These are phyloP conservation scores for Drosophila tsacasi DNA, from an alignment of 1,140 invertebrate species.

Conservation along the genomic window DNA sequence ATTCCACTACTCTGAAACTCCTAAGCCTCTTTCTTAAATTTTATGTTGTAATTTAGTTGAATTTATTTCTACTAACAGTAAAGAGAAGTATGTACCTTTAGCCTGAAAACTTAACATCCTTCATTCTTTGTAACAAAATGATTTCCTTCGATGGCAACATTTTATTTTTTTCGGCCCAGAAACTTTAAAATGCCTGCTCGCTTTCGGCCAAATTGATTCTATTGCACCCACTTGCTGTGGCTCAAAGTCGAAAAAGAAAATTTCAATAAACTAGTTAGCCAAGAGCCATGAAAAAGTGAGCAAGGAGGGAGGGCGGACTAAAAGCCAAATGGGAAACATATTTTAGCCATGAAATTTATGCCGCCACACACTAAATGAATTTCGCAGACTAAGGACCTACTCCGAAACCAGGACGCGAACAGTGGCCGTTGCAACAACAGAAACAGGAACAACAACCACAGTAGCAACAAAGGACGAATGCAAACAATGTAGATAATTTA, in stretches of 20 bases:
- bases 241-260: slow-evolving; percentile 27
- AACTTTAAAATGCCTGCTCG: slow-evolving; percentile 23
- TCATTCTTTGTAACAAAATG: neutral
- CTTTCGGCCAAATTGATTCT: slow-evolving; percentile 65
- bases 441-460: slow-evolving; percentile 6
- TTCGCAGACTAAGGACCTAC: slow-evolving; percentile 54
- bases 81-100: no score
- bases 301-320: slow-evolving; percentile 13
- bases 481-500: slow-evolving; percentile 81
- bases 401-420: slow-evolving; percentile 26
- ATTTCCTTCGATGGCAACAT: neutral
- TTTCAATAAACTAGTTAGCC: slow-evolving; percentile 66
- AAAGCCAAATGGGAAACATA: slow-evolving; percentile 67
- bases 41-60: no score
- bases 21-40: neutral
- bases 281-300: slow-evolving; percentile 39
- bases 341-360: slow-evolving; percentile 81
- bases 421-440: slow-evolving; percentile 39
- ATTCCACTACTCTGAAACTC: neutral
- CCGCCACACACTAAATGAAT: slow-evolving; percentile 71
- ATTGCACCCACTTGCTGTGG: slow-evolving; percentile 28
- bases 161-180: neutral
- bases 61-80: neutral
- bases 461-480: slow-evolving; percentile 59
- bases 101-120: neutral